phyloP scores from a whole-genome alignment of 2,113 vertebrate genomes.

The Eretmochelys imbricata region DNA sequence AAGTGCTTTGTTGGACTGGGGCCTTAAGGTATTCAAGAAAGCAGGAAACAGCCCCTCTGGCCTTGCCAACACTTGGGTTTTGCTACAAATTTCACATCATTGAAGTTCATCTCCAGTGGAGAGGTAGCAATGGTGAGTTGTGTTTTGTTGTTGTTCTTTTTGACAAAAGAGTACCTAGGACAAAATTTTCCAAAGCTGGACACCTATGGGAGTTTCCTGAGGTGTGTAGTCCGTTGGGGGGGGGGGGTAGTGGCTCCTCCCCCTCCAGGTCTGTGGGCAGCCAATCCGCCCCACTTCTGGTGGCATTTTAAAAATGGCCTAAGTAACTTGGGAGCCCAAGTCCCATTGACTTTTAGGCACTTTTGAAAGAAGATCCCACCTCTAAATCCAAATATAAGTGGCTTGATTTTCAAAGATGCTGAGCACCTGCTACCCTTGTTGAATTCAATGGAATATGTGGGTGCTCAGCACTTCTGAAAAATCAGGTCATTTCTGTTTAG shows the following conservation, averaged over 20 bases:
- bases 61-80: neutral
- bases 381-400: neutral
- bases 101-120: neutral
- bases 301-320: neutral
- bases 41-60: neutral
- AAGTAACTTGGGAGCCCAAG: neutral
- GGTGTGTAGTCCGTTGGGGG: too few species aligned
- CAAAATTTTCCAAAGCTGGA: neutral
- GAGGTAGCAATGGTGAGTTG: neutral
- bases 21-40: neutral
- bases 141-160: neutral
- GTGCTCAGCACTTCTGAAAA: neutral
- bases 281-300: neutral
- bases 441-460: neutral
- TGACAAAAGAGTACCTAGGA: neutral
- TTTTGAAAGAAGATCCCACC: constrained; percentile 6
- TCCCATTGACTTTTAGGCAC: neutral
- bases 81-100: neutral
- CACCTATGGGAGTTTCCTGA: neutral
- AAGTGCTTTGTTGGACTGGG: neutral
- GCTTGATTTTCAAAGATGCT: constrained; percentile 7
- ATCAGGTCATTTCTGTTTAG: neutral
- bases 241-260: too few species aligned
- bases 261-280: too few species aligned
- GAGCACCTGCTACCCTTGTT: neutral